These are phyloP conservation scores for Listronotus oregonensis DNA, from an alignment of 1,140 invertebrate genomes.

Conservation along the genomic window DNA sequence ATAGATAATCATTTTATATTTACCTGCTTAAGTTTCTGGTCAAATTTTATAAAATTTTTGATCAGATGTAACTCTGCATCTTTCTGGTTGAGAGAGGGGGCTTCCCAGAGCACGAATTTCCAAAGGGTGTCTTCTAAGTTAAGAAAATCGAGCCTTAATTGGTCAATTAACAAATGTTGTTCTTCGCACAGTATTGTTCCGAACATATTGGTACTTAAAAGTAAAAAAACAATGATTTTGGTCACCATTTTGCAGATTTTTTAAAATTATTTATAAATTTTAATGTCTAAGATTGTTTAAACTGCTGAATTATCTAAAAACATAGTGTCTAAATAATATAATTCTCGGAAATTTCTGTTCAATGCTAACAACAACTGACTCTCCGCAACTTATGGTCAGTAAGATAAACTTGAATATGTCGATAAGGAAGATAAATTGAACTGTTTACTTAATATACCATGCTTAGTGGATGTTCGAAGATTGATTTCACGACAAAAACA, in stretches of 20 bases:
- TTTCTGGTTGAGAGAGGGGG: neutral
- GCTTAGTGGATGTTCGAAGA: no score
- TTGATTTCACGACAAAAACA: no score
- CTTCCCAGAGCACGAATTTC: constrained; percentile 54
- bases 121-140: constrained; percentile 59
- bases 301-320: no score
- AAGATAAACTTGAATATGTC: no score
- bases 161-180: constrained; percentile 58
- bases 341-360: no score
- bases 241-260: neutral
- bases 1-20: neutral
- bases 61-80: constrained; percentile 18
- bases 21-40: constrained; percentile 23
- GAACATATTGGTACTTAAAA: neutral
- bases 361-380: no score
- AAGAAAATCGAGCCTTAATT: constrained; percentile 62
- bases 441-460: no score
- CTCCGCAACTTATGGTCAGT: no score
- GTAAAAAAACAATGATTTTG: neutral
- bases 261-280: no score
- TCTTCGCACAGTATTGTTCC: neutral
- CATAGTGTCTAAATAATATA: no score
- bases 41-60: constrained; percentile 17
- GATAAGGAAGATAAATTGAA: no score
- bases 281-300: no score